phyloP scores from a whole-genome alignment of 2,797 vertebrate genomes.

The Galagoides demidoff region DNA sequence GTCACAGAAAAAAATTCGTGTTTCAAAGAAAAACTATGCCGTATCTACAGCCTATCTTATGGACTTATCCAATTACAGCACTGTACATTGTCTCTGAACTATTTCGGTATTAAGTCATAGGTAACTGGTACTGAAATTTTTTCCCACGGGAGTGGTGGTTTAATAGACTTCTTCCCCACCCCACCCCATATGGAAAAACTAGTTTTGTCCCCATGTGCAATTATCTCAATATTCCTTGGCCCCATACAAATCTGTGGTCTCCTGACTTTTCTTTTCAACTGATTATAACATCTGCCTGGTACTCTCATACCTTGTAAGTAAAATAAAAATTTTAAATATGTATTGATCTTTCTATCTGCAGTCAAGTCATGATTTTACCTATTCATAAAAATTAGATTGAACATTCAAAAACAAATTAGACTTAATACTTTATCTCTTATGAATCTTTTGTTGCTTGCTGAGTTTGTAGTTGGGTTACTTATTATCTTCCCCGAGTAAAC shows the following conservation, averaged over 20 bases:
- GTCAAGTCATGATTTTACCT: neutral
- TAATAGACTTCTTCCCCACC: neutral
- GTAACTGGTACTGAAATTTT: neutral
- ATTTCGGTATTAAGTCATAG: neutral
- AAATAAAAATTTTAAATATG: neutral
- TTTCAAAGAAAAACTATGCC: neutral
- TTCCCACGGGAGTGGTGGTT: neutral
- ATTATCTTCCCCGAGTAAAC: conserved; percentile 22
- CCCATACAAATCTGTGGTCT: neutral
- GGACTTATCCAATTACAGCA: neutral
- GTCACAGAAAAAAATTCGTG: neutral
- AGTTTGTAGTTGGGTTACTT: neutral
- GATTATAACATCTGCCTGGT: neutral
- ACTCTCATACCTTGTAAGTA: neutral
- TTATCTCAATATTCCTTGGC: neutral
- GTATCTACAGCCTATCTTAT: neutral
- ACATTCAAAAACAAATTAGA: neutral
- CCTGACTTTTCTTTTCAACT: neutral
- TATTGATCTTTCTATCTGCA: neutral
- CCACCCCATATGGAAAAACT: neutral
- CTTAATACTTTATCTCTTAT: neutral
- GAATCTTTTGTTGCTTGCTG: conserved; percentile 1
- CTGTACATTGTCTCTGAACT: neutral
- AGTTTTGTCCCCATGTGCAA: neutral
- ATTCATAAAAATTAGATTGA: conserved; percentile 39